Evolutionary conservation across 2,113 vertebrate species (phyloP), one percentile per base, ranked within the genome.

Genomic region (Tor tambroides): DNA sequence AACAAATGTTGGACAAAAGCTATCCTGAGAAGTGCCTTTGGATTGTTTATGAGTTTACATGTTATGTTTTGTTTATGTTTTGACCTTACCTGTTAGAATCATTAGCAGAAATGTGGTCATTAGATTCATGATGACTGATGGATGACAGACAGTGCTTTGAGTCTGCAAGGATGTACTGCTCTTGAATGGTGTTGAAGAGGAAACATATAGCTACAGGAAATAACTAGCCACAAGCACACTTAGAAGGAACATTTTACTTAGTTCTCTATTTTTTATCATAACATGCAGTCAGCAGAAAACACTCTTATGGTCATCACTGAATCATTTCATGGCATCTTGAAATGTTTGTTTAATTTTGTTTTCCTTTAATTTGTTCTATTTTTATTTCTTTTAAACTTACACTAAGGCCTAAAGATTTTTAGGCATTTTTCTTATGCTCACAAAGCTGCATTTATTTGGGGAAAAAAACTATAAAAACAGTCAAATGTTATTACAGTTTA

Each of bases 181-280:
- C 41, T 69, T 86, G 15, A 76, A 67, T 54, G 74, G 30, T 76
- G 8, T 28, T 35, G 59, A 46, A 85, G 61, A 75, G 67, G 6
- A 59, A 80, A 85, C 84, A 85, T 69, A 79, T 9, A n/a, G n/a
- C n/a, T n/a, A 82, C 81, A 90, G 89, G 89, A 90, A 90, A 86
- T 85, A 30, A 67, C 82, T 61, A 80, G 41, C 83, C 84, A 67
- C 59, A 76, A 2, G 63, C 61, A 21, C 63, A 28, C 49, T 67
- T 82, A 82, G 2, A 43, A 43, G 9, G 80, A 43, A 30, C 78
- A 63, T 59, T 23, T 2, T 19, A 15, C 35, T 43, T 61, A 41
- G 54, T 79, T 79, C 76, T 23, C 28, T 38, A 19, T 54, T 19
- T n/a, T 54, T 54, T 19, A 54, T 54, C 19, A 5, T 56, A 43